Base-by-base conservation (phyloP, 1,140 invertebrate genomes). In the Drosophila murphyi region DNA sequence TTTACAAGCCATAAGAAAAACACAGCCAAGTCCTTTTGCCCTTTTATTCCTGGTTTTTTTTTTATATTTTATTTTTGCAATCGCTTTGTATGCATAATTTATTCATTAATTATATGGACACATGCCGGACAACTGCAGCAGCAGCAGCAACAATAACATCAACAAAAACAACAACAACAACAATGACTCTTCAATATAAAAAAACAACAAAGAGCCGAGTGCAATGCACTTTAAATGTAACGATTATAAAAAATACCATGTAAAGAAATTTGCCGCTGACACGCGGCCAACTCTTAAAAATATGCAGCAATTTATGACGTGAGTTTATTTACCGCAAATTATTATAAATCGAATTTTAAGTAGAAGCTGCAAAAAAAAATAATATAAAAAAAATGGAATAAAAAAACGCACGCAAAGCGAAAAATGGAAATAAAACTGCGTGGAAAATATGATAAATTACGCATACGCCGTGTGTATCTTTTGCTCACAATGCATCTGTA, bases 271-370 rank as follows among this genome's bases (percentile, higher is more conserved):
- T 73, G 71, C 56, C 41, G 70, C 37, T 50, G 47, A 72, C 55
- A 61, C 55, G 41, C 31, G 48, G 60, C 12, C 51, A 43, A 29
- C 72, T 50, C 72, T 76, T 45, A 55, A 80, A 80, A 71, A 59
- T 75, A 65, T 60, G 59, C 68, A 70, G 50, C 72, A 80, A 74
- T 83, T 85, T 83, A 85, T 83, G 68, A 61, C 45, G 68, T 57
- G 82, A 80, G 77, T 83, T 85, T 85, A 85, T 85, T 85, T 85
- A 72, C 80, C 81, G 73, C 81, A 83, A 83, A 83, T 85, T 85
- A 70, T 85, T 85, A 85, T 85, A 83, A 85, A 85, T 85, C 81
- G 81, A 86, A 85, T 80, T 86, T 86, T 75, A 85, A 85, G 78
- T 78, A 82, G 6, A 47, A 64, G 55, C 61, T 12, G 5, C 20